Percentiles rank a stretch among this genome's conserved stretches.
phyloP scores from a whole-genome alignment of 92 coral and sea anemone genomes.

The Ricordea florida region DNA sequence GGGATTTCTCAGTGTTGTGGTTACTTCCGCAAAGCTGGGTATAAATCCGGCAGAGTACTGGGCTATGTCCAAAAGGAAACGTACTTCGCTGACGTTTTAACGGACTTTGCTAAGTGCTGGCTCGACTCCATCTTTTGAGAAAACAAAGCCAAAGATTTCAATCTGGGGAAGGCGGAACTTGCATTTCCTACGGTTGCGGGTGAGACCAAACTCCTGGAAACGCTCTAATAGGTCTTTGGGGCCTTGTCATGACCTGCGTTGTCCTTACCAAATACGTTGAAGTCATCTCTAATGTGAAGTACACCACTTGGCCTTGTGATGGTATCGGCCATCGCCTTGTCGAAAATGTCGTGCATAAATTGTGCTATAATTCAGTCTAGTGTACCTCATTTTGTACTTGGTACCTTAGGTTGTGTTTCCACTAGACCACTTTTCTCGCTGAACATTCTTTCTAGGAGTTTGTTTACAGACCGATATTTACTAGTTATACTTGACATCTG shows the following conservation, averaged over 20 bases:
- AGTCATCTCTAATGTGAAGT: neutral
- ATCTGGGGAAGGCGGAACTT: constrained; percentile 1
- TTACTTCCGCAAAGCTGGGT: too few species aligned
- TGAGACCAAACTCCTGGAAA: neutral
- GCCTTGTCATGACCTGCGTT: neutral
- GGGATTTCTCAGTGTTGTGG: constrained; percentile 29
- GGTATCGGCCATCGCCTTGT: too few species aligned
- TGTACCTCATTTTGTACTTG: constrained; percentile 25
- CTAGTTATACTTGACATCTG: too few species aligned
- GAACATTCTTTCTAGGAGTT: too few species aligned
- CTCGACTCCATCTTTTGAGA: constrained; percentile 1
- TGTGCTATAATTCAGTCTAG: constrained; percentile 49
- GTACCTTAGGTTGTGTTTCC: constrained; percentile 41
- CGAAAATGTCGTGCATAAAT: constrained; percentile 36
- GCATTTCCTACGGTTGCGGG: neutral
- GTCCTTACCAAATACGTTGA: neutral
- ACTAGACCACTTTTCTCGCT: constrained; percentile 26
- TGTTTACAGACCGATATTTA: neutral
- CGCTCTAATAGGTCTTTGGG: neutral
- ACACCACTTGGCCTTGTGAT: neutral
- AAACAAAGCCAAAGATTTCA: neutral
- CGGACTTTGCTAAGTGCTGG: constrained; percentile 36
- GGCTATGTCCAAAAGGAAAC: constrained; percentile 32
- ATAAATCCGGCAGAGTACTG: too few species aligned
- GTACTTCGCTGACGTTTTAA: constrained; percentile 1